Evolutionary conservation across 2,113 vertebrate genomes (phyloP), one percentile per base, ranked within the genome.

Genomic region (Neomonachus schauinslandi): DNA sequence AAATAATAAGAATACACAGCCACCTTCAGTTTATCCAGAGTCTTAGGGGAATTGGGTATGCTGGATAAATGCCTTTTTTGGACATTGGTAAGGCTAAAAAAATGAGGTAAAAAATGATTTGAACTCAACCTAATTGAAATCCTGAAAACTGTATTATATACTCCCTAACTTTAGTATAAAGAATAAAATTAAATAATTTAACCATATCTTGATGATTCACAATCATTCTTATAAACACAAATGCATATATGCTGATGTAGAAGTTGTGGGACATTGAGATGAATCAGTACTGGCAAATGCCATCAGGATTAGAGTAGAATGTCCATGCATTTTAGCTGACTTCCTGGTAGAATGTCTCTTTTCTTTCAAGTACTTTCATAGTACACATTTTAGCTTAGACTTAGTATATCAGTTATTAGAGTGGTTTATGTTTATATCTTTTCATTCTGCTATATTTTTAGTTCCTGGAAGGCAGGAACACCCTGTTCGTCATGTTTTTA

Each of bases 141-240:
- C 18, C 39, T 80, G 8, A 74, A 83, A 77, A 86, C 13, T 69
- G 15, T 87, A 59, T 83, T 61, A 88, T 57, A 42, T 49, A 39
- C 26, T 84, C 93, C 87, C 49, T 76, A 61, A 69, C 3, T 95
- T 76, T 65, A 89, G 10, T 63, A 22, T 85, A 59, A 93, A 51
- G 24, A 81, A 71, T 79, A 93, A 81, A 76, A 88, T 53, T 88
- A 72, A 92, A 42, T 85, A 76, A 86, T 81, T 84, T 71, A 95
- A 51, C 24, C 33, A 53, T 36, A 81, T 53, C n/a, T 92, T 49
- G 21, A 46, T 77, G 10, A 93, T 57, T 84, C 6, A 69, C 57
- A 88, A 91, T 24, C 24, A 59, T 89, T 26, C 79, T 76, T 82
- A 39, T 51, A 63, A 92, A 51, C 39, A 39, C 15, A 19, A 82